Percentiles rank a stretch among this genome's conserved stretches.
Conservation (phyloP, 2,888 invertebrate species). For the Epinotia demarniana region DNA sequence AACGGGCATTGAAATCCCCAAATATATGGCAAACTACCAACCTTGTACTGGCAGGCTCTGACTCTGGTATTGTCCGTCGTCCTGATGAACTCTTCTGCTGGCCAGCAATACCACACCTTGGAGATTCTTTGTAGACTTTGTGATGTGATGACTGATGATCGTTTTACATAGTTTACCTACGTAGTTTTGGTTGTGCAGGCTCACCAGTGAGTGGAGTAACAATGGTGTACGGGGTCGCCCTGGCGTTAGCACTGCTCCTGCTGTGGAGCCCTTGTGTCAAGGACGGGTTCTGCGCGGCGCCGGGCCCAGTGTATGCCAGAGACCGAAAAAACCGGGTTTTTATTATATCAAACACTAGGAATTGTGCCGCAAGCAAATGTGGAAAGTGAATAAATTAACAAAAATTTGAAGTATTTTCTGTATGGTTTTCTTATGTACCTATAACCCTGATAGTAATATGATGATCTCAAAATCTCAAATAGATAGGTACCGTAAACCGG, state of each 20-base stretch:
- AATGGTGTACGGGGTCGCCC: neutral
- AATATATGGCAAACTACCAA: no score
- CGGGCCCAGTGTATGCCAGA: conserved; percentile 19
- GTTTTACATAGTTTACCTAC: neutral
- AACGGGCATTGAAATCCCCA: no score
- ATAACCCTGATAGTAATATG: no score
- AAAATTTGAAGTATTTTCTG: neutral
- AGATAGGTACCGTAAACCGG: no score
- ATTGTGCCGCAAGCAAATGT: neutral
- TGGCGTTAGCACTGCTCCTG: neutral
- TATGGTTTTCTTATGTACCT: no score
- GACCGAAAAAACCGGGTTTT: conserved; percentile 21
- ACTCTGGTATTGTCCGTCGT: no score
- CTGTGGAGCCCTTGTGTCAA: conserved; percentile 12
- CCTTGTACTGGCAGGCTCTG: no score
- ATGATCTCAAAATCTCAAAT: no score
- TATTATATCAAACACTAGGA: neutral
- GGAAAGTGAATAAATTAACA: neutral
- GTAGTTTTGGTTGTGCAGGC: conserved; percentile 6
- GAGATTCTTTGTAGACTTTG: no score
- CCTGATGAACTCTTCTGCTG: no score
- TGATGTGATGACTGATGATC: no score
- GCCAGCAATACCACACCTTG: no score
- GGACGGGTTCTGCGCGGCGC: neutral
- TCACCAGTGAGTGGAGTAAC: neutral